These are phyloP conservation scores for Gephyroberyx darwinii DNA, from an alignment of 2,797 vertebrate genomes.

Conservation along the genomic window DNA sequence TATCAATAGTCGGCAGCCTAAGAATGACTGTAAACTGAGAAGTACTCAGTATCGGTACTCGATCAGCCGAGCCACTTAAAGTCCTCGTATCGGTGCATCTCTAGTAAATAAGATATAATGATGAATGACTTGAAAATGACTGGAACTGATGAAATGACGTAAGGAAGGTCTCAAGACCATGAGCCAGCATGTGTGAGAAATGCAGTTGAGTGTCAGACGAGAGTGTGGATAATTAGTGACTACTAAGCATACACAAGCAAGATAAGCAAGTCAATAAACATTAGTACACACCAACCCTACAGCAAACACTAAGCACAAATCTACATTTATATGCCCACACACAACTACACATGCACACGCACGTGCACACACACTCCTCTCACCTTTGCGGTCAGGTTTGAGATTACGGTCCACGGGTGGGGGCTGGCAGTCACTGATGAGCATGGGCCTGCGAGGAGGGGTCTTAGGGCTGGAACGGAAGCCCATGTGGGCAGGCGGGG, in stretches of 20 bases:
- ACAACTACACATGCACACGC: background rate
- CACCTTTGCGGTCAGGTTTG: conserved; percentile 99
- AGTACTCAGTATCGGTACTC: too few relatives aligned
- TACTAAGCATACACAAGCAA: conserved; percentile 38
- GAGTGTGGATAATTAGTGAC: conserved; percentile 52
- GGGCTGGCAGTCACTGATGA: conserved; percentile 90
- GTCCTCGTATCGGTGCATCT: too few relatives aligned
- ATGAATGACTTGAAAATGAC: conserved; percentile 25
- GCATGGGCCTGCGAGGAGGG: conserved; percentile 91
- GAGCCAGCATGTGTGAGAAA: conserved; percentile 65
- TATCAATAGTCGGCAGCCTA: too few relatives aligned
- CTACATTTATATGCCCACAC: background rate
- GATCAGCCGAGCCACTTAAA: too few relatives aligned
- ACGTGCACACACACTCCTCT: conserved; percentile 51
- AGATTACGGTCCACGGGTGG: conserved; percentile 97
- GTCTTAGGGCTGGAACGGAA: conserved; percentile 98
- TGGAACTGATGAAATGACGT: conserved; percentile 11
- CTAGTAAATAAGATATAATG: conserved; percentile 16
- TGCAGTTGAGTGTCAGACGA: conserved; percentile 51
- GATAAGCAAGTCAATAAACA: conserved; percentile 29
- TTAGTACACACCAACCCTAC: conserved; percentile 31
- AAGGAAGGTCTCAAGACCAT: conserved; percentile 57
- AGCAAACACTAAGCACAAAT: conserved; percentile 23
- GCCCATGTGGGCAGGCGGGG: conserved; percentile 98
- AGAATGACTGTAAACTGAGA: too few relatives aligned